Evolutionary conservation across 2,113 vertebrate species (phyloP).

Genomic region (Dinomys branickii): DNA sequence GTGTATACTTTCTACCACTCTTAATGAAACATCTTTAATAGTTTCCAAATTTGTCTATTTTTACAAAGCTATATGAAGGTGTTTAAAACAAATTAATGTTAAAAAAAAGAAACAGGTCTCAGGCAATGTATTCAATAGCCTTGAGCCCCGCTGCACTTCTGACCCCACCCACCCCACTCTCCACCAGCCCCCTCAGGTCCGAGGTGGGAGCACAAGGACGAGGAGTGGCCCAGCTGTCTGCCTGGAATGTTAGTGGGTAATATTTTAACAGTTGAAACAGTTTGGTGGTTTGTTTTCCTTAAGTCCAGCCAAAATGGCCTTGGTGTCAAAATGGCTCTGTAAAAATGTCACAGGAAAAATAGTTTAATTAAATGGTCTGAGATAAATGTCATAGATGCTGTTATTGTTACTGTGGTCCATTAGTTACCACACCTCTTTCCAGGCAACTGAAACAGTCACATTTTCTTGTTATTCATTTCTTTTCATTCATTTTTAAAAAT

Average conservation of each 20-base stretch:
- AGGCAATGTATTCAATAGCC: not conserved
- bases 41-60: not conserved
- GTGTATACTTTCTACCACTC: not conserved
- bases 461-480: not conserved
- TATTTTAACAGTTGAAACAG: not conserved
- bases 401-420: not conserved
- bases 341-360: conserved; percentile 1
- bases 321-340: conserved; percentile 41
- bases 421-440: not conserved
- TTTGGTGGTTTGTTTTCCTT: conserved; percentile 41
- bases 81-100: conserved; percentile 18
- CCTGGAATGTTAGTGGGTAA: not conserved
- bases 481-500: not conserved
- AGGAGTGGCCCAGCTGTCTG: not conserved
- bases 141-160: not conserved
- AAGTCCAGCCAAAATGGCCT: not conserved
- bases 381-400: not conserved
- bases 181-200: not conserved
- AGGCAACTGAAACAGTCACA: not conserved
- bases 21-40: not conserved
- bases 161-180: not conserved
- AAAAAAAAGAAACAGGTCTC: not conserved
- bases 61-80: not conserved
- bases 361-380: conserved; percentile 41
- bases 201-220: not conserved